A percentile compares a stretch with the other conserved stretches of the same genome.
These are phyloP conservation scores for Agriopis marginaria DNA, from an alignment of 2,888 invertebrate species.

Conservation along the genomic window DNA sequence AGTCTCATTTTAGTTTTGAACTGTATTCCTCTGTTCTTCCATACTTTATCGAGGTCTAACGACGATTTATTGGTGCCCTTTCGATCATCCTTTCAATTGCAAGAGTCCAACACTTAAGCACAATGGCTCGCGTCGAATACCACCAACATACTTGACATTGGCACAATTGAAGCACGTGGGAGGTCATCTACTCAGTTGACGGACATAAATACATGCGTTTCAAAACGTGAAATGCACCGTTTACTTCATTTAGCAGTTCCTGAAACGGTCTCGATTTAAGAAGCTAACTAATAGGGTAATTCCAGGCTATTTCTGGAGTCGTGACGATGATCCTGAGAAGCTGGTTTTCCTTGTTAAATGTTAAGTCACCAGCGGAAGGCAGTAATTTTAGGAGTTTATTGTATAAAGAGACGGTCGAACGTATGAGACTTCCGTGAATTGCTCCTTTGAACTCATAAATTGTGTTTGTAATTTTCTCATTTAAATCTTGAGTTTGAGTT, in stretches of 20 bases:
- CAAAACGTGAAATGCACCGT: slow-evolving; percentile 53
- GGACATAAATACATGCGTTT: slow-evolving; percentile 23
- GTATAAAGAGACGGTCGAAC: slow-evolving; percentile 30
- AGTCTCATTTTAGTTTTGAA: too few relatives aligned
- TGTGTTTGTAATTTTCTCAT: slow-evolving; percentile 25
- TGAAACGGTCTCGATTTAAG: slow-evolving; percentile 51
- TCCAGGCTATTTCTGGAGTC: slow-evolving; percentile 54
- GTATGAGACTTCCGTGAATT: slow-evolving; percentile 31
- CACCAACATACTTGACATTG: slow-evolving; percentile 34
- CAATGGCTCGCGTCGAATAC: slow-evolving; percentile 26
- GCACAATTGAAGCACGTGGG: slow-evolving; percentile 34
- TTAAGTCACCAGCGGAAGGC: slow-evolving; percentile 41
- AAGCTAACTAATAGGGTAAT: slow-evolving; percentile 59
- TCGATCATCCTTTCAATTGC: slow-evolving; percentile 34
- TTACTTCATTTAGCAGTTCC: slow-evolving; percentile 64
- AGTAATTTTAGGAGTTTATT: slow-evolving; percentile 35
- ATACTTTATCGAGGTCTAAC: too few relatives aligned
- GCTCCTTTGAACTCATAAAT: slow-evolving; percentile 16
- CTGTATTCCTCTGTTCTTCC: too few relatives aligned
- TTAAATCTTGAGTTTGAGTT: slow-evolving; percentile 9
- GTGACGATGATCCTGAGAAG: slow-evolving; percentile 38
- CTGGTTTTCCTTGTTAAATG: slow-evolving; percentile 40
- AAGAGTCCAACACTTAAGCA: slow-evolving; percentile 15
- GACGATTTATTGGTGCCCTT: slow-evolving; percentile 36
- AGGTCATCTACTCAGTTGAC: slow-evolving; percentile 13